These are phyloP conservation scores for Antitype chi DNA, from an alignment of 2,888 invertebrate genomes.

Conservation along the genomic window DNA sequence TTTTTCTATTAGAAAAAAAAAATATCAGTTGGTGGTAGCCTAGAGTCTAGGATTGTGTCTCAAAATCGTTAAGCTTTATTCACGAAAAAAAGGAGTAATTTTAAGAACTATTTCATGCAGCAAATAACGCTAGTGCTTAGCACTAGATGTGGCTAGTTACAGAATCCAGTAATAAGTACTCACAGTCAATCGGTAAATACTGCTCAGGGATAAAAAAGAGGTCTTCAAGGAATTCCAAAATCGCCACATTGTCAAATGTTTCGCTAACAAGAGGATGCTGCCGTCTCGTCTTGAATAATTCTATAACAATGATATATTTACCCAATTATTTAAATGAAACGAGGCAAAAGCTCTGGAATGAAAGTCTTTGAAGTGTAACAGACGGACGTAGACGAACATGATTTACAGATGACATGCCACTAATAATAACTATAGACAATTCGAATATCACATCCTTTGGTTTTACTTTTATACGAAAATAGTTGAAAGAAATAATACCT, in stretches of 20 bases:
- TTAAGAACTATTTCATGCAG: neutral
- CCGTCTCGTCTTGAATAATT: conserved; percentile 3
- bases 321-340: conserved; percentile 55
- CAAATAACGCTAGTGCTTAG: neutral
- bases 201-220: neutral
- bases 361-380: conserved; percentile 55
- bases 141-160: neutral
- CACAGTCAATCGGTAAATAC: neutral
- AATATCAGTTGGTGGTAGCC: too few species aligned
- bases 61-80: neutral
- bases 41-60: neutral
- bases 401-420: conserved; percentile 36
- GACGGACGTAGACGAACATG: conserved; percentile 25
- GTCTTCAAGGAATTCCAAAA: neutral
- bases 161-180: neutral
- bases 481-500: neutral
- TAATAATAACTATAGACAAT: conserved; percentile 33
- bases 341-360: conserved; percentile 36
- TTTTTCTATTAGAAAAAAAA: neutral
- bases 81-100: neutral
- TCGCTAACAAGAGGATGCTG: conserved; percentile 23
- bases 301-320: conserved; percentile 54
- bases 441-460: neutral
- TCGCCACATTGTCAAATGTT: conserved; percentile 12
- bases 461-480: neutral